A percentile compares a stretch with the other conserved stretches of the same genome.
phyloP scores from a whole-genome alignment of 2,113 vertebrate genomes.

The Gobius niger region DNA sequence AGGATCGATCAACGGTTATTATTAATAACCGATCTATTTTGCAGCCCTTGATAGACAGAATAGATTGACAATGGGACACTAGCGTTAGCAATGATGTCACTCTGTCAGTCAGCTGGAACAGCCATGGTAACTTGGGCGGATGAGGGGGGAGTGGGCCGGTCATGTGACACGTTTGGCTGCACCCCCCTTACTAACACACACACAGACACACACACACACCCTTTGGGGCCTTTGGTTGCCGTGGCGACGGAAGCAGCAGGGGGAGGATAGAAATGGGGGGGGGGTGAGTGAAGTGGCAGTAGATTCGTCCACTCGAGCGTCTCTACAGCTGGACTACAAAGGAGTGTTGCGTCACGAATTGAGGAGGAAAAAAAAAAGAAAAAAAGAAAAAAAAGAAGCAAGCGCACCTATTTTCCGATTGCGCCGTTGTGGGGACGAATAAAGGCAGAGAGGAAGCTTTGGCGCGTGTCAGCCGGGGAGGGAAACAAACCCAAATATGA shows the following conservation, averaged over 20 bases:
- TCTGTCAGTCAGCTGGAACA: constrained; percentile 63
- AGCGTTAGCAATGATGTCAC: constrained; percentile 61
- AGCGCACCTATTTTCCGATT: neutral
- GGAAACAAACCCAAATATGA: constrained; percentile 9
- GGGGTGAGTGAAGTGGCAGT: constrained; percentile 35
- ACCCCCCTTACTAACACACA: neutral
- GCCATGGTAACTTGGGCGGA: constrained; percentile 58
- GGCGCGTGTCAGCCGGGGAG: neutral
- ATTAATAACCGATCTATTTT: too few species aligned
- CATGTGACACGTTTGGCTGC: constrained; percentile 12
- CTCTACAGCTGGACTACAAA: constrained; percentile 38
- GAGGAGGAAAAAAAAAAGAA: neutral
- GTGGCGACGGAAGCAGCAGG: constrained; percentile 64
- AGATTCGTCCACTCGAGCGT: constrained; percentile 45
- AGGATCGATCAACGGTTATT: too few species aligned
- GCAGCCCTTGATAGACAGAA: neutral
- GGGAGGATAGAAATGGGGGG: constrained; percentile 42
- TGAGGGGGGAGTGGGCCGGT: constrained; percentile 19
- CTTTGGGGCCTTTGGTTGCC: constrained; percentile 67
- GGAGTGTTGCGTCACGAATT: constrained; percentile 31
- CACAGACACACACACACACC: constrained; percentile 41
- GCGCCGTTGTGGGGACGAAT: constrained; percentile 13
- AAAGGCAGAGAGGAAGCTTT: constrained; percentile 3
- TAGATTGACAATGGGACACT: neutral
- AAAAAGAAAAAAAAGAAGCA: neutral